phyloP scores from a whole-genome alignment of 1,140 invertebrate genomes.

The Drosophila pseudoobscura region DNA sequence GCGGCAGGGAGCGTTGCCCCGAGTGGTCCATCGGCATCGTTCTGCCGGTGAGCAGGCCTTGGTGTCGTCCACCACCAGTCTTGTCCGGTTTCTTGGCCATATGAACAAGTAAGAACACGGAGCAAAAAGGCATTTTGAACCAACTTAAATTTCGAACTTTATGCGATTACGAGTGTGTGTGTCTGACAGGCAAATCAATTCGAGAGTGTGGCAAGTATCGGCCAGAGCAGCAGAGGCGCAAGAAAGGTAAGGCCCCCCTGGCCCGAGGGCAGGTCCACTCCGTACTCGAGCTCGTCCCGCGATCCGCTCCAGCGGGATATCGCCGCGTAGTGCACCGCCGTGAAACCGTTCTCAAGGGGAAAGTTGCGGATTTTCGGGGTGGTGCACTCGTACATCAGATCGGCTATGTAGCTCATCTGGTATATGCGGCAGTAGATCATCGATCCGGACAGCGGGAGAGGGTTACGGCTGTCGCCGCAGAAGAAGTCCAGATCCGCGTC shows the following conservation, averaged over 20 bases:
- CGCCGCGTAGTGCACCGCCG: not conserved
- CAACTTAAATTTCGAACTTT: slow-evolving; percentile 16
- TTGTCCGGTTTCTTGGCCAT: slow-evolving; percentile 35
- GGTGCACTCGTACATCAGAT: slow-evolving; percentile 7
- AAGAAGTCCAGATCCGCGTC: slow-evolving; percentile 4
- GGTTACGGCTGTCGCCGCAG: not conserved
- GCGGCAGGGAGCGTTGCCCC: not conserved
- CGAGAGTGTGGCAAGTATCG: not conserved
- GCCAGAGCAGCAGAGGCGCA: not conserved
- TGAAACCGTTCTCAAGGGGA: not conserved
- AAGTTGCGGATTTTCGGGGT: not conserved
- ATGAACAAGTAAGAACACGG: slow-evolving; percentile 51
- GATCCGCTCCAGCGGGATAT: not conserved
- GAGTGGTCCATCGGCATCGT: not conserved
- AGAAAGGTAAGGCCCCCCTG: not conserved
- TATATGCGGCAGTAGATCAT: slow-evolving; percentile 6
- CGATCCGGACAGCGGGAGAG: not conserved
- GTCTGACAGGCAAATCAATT: slow-evolving; percentile 7
- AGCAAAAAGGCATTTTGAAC: slow-evolving; percentile 51
- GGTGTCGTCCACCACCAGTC: too few relatives aligned
- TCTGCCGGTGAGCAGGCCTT: not conserved
- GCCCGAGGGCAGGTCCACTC: not conserved
- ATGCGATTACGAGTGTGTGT: not conserved
- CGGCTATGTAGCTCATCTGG: slow-evolving; percentile 7
- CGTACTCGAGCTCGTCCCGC: not conserved